These are phyloP conservation scores for Geodia barretti DNA, from an alignment of 37 sponge, comb jelly and placozoan genomes.

Conservation along the genomic window DNA sequence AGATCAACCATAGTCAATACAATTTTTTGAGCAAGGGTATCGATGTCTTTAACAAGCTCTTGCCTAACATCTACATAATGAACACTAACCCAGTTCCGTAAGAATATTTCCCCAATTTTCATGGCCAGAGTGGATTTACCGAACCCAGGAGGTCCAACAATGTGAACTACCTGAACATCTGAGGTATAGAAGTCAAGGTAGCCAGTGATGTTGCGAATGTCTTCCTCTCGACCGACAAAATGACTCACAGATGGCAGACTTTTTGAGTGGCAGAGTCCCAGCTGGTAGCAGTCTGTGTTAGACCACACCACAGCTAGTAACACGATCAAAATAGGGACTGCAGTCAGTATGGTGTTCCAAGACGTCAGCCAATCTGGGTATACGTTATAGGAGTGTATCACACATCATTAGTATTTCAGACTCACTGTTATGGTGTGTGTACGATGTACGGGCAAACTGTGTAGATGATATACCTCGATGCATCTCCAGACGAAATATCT, in stretches of 20 bases:
- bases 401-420: too few species aligned
- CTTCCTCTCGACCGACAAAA: conserved; percentile 22
- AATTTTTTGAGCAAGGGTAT: conserved; percentile 15
- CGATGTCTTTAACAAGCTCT: conserved; percentile 1
- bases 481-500: too few species aligned
- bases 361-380: too few species aligned
- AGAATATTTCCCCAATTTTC: conserved; percentile 12
- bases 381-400: too few species aligned
- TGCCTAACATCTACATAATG: conserved; percentile 18
- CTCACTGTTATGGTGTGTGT: too few species aligned
- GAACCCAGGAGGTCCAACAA: conserved; percentile 39
- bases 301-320: too few species aligned
- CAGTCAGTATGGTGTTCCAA: too few species aligned
- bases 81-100: not conserved
- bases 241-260: not conserved
- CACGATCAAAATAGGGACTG: too few species aligned
- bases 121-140: conserved; percentile 31
- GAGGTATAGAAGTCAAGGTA: not conserved
- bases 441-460: too few species aligned
- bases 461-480: too few species aligned
- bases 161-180: not conserved
- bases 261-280: not conserved
- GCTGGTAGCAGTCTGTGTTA: not conserved
- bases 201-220: not conserved
- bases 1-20: not conserved